Conservation (phyloP, 2,888 invertebrate species). For the Sacculina carcini region DNA sequence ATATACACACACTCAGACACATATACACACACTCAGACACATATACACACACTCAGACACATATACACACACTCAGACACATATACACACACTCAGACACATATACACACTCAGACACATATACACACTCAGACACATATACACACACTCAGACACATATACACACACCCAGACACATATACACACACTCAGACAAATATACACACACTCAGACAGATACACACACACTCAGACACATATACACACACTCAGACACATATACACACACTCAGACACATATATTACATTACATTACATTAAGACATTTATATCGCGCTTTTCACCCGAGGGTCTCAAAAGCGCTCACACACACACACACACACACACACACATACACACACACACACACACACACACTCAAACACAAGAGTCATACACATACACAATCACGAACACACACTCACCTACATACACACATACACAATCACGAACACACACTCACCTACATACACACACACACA, state of each 20-base stretch:
- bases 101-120: not conserved
- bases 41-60: not conserved
- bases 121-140: not conserved
- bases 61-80: constrained; percentile 1
- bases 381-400: not conserved
- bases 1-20: not conserved
- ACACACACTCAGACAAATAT: too few species aligned
- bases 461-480: too few species aligned
- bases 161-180: too few species aligned
- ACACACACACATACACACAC: not conserved
- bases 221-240: not conserved
- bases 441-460: too few species aligned
- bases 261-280: not conserved
- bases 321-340: too few species aligned
- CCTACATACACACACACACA: too few species aligned
- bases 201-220: too few species aligned
- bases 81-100: not conserved
- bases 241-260: not conserved
- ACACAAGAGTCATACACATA: too few species aligned
- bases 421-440: too few species aligned
- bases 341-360: not conserved
- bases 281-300: not conserved
- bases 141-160: not conserved
- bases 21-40: not conserved
- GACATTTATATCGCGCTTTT: too few species aligned